phyloP scores from a whole-genome alignment of 1,140 invertebrate species.

The Drosophila jambulina region DNA sequence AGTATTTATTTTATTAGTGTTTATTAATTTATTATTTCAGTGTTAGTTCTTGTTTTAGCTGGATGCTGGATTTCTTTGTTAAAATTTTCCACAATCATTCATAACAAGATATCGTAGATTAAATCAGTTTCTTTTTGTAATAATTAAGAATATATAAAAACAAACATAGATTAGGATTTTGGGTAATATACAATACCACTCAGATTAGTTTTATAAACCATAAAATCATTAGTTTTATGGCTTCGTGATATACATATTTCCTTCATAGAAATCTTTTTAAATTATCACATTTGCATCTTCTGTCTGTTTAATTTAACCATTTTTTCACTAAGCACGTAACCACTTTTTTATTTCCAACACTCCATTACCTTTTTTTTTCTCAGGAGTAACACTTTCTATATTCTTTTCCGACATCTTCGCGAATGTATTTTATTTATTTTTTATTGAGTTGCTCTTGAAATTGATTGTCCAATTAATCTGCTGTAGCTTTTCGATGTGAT shows the following conservation, averaged over 20 bases:
- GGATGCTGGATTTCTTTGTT: too few species aligned
- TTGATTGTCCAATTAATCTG: constrained; percentile 51
- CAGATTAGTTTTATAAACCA: not conserved
- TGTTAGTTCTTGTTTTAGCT: too few species aligned
- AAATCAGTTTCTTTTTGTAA: not conserved
- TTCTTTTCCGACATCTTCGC: constrained; percentile 43
- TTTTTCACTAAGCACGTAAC: not conserved
- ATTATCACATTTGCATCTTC: not conserved
- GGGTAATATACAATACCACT: not conserved
- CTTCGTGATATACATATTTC: not conserved
- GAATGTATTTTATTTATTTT: not conserved
- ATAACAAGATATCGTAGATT: not conserved
- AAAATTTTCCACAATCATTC: constrained; percentile 11
- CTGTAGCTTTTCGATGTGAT: constrained; percentile 10
- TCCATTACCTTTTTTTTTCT: constrained; percentile 57
- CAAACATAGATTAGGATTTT: not conserved
- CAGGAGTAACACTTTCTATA: constrained; percentile 27
- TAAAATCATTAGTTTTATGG: not conserved
- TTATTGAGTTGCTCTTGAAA: constrained; percentile 37
- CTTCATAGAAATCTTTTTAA: not conserved
- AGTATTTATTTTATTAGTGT: not conserved
- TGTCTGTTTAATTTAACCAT: not conserved
- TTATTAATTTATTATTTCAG: not conserved
- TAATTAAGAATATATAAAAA: constrained; percentile 1
- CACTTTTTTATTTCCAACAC: not conserved